phyloP scores from a whole-genome alignment of 2,888 invertebrate species.

The Disparrhopalites patrizii region DNA sequence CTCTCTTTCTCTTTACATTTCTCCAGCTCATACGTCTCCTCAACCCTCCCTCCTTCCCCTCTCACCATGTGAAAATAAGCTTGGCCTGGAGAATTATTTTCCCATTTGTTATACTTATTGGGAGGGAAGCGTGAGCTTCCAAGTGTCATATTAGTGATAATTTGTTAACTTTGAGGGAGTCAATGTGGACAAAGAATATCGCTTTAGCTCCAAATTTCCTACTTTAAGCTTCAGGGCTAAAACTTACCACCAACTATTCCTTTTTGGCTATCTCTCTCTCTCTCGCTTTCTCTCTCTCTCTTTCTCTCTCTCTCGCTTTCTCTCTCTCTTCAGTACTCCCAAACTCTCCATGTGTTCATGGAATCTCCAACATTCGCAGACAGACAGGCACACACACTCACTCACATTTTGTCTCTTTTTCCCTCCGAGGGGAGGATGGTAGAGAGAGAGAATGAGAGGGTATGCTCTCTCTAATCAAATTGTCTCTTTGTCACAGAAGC shows the following conservation, averaged over 20 bases:
- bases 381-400: too few relatives aligned
- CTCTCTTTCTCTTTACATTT: neutral
- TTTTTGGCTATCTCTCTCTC: neutral
- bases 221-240: too few relatives aligned
- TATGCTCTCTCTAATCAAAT: slow-evolving; percentile 5
- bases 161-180: slow-evolving; percentile 7
- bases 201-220: neutral
- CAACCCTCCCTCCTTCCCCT: neutral
- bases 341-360: neutral
- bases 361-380: too few relatives aligned
- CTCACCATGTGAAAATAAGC: neutral
- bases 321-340: neutral
- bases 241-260: too few relatives aligned
- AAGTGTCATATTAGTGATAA: slow-evolving; percentile 11
- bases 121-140: neutral
- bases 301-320: neutral
- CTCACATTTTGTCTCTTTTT: neutral
- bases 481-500: slow-evolving; percentile 2
- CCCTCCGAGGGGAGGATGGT: neutral
- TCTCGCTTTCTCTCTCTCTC: neutral
- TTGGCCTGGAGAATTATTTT: neutral
- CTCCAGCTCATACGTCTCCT: too few relatives aligned
- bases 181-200: slow-evolving; percentile 5
- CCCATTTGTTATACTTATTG: slow-evolving; percentile 6
- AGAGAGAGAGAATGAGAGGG: neutral